Evolutionary conservation across 2,113 vertebrate genomes (phyloP).

Genomic region (western clawed frog (Xenopus tropicalis)): DNA sequence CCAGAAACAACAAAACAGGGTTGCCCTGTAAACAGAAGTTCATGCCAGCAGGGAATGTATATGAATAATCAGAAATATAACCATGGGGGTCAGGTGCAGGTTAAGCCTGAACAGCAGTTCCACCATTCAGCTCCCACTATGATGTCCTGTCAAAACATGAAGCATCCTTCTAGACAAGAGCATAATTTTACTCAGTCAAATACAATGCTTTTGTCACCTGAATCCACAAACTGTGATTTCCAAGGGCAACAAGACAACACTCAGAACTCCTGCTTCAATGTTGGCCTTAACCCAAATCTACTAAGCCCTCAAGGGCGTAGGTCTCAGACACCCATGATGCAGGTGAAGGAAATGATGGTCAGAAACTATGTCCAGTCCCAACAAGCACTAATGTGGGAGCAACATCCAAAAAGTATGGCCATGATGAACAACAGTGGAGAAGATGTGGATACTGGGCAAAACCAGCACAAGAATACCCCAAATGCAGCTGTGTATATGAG

Average conservation of each 20-base stretch:
- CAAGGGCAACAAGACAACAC: constrained; percentile 48
- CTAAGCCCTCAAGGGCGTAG: constrained; percentile 52
- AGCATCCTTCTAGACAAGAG: constrained; percentile 47
- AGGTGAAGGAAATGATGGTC: constrained; percentile 90
- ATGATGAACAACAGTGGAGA: constrained; percentile 50
- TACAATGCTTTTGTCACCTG: constrained; percentile 51
- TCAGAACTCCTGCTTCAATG: constrained; percentile 53
- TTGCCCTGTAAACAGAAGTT: constrained; percentile 11
- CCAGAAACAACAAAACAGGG: constrained; percentile 36
- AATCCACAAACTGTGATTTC: constrained; percentile 63
- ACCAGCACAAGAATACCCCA: constrained; percentile 61
- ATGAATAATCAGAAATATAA: constrained; percentile 44
- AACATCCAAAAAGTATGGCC: constrained; percentile 57
- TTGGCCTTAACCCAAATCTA: constrained; percentile 58
- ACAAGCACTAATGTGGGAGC: constrained; percentile 90
- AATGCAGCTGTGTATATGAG: constrained; percentile 57
- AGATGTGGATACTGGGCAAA: constrained; percentile 58
- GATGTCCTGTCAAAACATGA: constrained; percentile 72
- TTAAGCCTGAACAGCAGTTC: constrained; percentile 90
- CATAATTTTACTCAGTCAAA: constrained; percentile 58
- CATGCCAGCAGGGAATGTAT: constrained; percentile 50
- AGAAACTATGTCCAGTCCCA: constrained; percentile 91
- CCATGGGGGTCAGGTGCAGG: constrained; percentile 59
- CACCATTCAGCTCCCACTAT: constrained; percentile 59
- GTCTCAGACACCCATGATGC: constrained; percentile 74